Percentiles rank a stretch among this genome's conserved stretches.
Conservation (phyloP, 2,888 invertebrate species). For the Drosophila greeni region DNA sequence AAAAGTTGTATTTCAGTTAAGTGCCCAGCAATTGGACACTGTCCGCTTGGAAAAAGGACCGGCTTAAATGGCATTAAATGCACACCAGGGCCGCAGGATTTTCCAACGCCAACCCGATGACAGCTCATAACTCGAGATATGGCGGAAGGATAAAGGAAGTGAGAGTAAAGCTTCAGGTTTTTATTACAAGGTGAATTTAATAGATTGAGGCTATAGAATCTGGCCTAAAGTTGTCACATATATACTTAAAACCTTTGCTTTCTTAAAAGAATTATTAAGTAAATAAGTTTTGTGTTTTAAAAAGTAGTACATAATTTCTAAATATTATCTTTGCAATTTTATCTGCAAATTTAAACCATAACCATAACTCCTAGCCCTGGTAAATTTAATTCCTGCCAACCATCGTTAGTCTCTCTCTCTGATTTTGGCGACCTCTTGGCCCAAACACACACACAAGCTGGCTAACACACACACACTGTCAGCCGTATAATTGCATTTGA, state of each 20-base stretch:
- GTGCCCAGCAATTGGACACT: slow-evolving; percentile 48
- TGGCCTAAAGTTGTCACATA: no score
- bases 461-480: slow-evolving; percentile 3
- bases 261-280: not conserved
- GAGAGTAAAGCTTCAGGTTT: not conserved
- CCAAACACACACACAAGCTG: not conserved
- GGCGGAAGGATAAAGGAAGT: not conserved
- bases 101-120: slow-evolving; percentile 6
- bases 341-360: not conserved
- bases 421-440: slow-evolving; percentile 18
- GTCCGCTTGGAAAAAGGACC: slow-evolving; percentile 34
- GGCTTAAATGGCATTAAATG: slow-evolving; percentile 60
- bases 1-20: slow-evolving; percentile 59
- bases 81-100: slow-evolving; percentile 18
- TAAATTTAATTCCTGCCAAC: not conserved
- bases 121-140: slow-evolving; percentile 22
- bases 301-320: not conserved
- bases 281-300: not conserved
- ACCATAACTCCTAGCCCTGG: not conserved
- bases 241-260: not conserved
- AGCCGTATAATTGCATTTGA: slow-evolving; percentile 55
- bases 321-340: not conserved
- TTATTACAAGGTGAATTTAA: not conserved
- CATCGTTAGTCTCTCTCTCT: not conserved
- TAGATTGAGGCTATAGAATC: not conserved